Conservation (phyloP, 2,113 vertebrate species). For the Rhagologus leucostigma region DNA sequence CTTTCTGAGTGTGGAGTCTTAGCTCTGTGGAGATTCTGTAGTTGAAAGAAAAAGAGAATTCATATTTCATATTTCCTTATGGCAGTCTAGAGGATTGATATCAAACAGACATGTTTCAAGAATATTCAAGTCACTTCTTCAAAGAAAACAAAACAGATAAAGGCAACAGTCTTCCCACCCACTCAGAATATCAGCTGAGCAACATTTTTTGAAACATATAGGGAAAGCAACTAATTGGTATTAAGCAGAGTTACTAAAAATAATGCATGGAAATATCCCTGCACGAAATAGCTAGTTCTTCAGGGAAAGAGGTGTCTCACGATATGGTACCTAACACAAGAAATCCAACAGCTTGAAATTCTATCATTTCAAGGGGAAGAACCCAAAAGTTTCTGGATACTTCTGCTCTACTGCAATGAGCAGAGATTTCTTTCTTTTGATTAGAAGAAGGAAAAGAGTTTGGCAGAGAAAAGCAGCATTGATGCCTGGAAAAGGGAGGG, state of each 20-base stretch:
- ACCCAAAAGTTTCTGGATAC: background rate
- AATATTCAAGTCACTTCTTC: background rate
- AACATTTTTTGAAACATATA: background rate
- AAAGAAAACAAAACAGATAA: background rate
- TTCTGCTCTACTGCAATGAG: background rate
- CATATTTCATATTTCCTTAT: background rate
- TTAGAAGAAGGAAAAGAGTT: background rate
- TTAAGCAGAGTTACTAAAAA: background rate
- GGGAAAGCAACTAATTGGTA: background rate
- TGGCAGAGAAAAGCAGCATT: background rate
- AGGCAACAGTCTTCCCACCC: background rate
- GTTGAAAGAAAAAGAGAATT: background rate
- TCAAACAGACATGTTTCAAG: background rate
- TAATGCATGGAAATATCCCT: background rate
- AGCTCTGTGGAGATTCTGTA: background rate
- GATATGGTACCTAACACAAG: background rate
- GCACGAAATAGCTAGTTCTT: background rate
- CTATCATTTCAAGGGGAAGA: background rate
- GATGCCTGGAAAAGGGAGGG: background rate
- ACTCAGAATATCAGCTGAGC: background rate
- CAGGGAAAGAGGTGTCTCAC: background rate
- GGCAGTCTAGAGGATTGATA: background rate
- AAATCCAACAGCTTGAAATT: background rate
- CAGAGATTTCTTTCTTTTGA: background rate
- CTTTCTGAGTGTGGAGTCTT: background rate